phyloP scores from a whole-genome alignment of 2,797 vertebrate genomes.

The Sebastes iracundus region DNA sequence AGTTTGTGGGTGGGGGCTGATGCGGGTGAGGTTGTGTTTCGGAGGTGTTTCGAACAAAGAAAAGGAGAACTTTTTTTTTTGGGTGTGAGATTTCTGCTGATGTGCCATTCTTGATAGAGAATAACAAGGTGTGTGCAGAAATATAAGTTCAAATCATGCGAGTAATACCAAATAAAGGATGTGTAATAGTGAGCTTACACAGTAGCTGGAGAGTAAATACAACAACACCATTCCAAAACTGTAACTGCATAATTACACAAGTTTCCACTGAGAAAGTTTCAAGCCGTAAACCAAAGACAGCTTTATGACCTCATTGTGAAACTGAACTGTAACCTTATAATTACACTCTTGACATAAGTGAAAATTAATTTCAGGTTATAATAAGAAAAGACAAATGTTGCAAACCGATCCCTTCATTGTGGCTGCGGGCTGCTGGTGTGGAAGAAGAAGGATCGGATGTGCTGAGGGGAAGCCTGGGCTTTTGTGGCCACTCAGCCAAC shows the following conservation, averaged over 20 bases:
- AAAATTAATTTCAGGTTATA: conserved; percentile 60
- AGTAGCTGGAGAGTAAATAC: conserved; percentile 24
- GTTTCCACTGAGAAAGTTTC: conserved; percentile 51
- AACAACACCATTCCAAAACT: conserved; percentile 12
- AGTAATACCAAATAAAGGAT: neutral
- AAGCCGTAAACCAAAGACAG: conserved; percentile 6
- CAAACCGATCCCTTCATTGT: conserved; percentile 70
- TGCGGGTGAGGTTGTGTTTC: conserved; percentile 54
- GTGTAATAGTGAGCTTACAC: conserved; percentile 11
- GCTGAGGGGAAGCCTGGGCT: conserved; percentile 76
- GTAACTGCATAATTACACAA: conserved; percentile 36
- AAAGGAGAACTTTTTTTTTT: conserved; percentile 29
- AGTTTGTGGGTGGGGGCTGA: conserved; percentile 74
- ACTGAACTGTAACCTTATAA: conserved; percentile 38
- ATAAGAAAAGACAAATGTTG: conserved; percentile 71
- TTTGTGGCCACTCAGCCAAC: conserved; percentile 83
- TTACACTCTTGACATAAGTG: conserved; percentile 42
- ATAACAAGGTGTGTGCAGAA: neutral
- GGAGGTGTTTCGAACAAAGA: conserved; percentile 76
- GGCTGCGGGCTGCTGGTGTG: conserved; percentile 63
- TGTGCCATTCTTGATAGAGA: conserved; percentile 15
- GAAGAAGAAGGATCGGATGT: conserved; percentile 77
- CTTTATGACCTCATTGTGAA: conserved; percentile 48
- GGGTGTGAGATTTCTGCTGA: conserved; percentile 34
- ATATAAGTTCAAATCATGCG: conserved; percentile 1